Conservation (phyloP, 2,797 vertebrate species). For the Phrynocephalus guinanensis region DNA sequence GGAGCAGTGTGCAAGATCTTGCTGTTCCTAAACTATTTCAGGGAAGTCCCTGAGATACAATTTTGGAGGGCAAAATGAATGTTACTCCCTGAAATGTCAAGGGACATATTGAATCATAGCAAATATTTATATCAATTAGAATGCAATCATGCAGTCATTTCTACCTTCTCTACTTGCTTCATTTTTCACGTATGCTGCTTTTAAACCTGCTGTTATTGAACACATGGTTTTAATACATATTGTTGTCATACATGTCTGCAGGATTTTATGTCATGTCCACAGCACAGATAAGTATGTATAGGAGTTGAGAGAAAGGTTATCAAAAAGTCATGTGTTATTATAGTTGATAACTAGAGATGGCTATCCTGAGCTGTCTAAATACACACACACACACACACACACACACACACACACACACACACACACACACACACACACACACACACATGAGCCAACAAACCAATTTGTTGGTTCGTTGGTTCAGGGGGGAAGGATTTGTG, state of each 20-base stretch:
- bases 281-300: not conserved
- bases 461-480: too few species aligned
- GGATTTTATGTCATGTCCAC: not conserved
- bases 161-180: not conserved
- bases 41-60: not conserved
- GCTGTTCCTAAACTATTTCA: constrained; percentile 1
- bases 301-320: too few species aligned
- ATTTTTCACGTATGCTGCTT: not conserved
- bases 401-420: too few species aligned
- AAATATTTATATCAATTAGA: not conserved
- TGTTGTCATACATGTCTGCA: not conserved
- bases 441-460: too few species aligned
- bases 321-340: too few species aligned
- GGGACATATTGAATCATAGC: not conserved
- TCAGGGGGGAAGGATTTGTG: too few species aligned
- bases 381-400: too few species aligned
- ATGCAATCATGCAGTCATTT: not conserved
- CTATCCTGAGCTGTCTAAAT: too few species aligned
- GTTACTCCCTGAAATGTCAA: not conserved
- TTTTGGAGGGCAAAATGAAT: not conserved
- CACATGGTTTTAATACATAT: not conserved
- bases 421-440: too few species aligned
- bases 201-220: not conserved
- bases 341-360: too few species aligned
- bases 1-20: not conserved